These are phyloP conservation scores for Drosophila seguyi DNA, from an alignment of 1,140 invertebrate species.

Conservation along the genomic window DNA sequence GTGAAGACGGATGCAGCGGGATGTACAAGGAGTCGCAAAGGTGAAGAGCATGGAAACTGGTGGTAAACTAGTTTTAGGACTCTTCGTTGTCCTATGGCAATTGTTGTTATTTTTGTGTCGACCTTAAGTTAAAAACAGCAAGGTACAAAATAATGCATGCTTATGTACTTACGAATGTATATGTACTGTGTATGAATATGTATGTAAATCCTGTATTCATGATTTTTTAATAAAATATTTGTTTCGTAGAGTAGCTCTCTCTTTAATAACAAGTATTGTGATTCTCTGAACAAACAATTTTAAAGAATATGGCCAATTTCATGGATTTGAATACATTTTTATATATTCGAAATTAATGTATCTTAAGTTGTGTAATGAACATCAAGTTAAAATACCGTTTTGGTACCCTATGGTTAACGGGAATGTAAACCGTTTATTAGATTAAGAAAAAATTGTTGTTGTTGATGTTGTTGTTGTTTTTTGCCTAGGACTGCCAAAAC, in stretches of 20 bases:
- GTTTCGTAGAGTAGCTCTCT: not conserved
- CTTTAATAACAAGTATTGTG: not conserved
- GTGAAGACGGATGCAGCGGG: slow-evolving; percentile 4
- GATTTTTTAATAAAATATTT: not conserved
- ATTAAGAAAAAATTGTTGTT: not conserved
- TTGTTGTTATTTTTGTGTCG: slow-evolving; percentile 7
- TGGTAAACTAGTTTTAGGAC: slow-evolving; percentile 34
- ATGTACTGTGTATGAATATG: not conserved
- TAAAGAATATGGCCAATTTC: not conserved
- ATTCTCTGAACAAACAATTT: no score
- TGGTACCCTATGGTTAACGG: not conserved
- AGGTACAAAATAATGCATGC: not conserved
- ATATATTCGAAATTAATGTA: no score
- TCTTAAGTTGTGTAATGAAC: not conserved
- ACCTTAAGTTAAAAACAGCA: slow-evolving; percentile 18
- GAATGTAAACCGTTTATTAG: slow-evolving; percentile 1
- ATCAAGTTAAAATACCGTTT: not conserved
- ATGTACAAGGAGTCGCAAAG: not conserved
- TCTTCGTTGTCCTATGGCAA: slow-evolving; percentile 21
- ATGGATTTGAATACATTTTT: not conserved
- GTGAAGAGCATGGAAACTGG: not conserved
- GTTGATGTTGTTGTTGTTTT: not conserved
- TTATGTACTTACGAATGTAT: not conserved
- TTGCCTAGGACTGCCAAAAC: slow-evolving; percentile 7
- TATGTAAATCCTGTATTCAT: no score